These are phyloP conservation scores for Myodes glareolus DNA, from an alignment of 2,113 vertebrate genomes.

Conservation along the genomic window DNA sequence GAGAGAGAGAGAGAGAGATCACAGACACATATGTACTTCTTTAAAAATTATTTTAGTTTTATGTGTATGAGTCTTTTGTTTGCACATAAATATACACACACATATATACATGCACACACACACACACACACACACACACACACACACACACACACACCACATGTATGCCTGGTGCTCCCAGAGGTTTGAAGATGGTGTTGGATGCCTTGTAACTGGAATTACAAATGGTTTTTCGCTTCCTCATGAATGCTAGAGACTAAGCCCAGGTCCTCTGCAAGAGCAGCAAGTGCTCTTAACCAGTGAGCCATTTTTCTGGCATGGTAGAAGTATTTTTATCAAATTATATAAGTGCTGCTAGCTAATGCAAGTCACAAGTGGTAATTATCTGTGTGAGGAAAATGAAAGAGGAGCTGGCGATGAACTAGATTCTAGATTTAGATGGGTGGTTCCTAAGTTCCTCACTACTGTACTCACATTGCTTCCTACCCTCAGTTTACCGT, in stretches of 20 bases:
- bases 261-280: not conserved
- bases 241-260: not conserved
- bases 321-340: not conserved
- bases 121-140: not conserved
- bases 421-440: not conserved
- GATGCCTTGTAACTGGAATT: not conserved
- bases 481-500: not conserved
- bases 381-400: not conserved
- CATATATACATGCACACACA: not conserved
- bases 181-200: not conserved
- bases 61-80: not conserved
- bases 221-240: accelerated
- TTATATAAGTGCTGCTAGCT: not conserved
- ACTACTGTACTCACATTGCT: not conserved
- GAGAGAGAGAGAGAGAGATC: not conserved
- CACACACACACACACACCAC: not conserved
- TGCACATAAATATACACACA: not conserved
- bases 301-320: not conserved
- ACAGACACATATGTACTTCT: not conserved
- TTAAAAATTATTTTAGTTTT: not conserved
- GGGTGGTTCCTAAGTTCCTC: not conserved
- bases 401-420: not conserved
- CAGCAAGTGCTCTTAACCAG: not conserved
- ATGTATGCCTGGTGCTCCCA: not conserved
- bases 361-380: constrained; percentile 6